These are phyloP conservation scores for Centroberyx gerrardi DNA, from an alignment of 2,797 vertebrate species.

Conservation along the genomic window DNA sequence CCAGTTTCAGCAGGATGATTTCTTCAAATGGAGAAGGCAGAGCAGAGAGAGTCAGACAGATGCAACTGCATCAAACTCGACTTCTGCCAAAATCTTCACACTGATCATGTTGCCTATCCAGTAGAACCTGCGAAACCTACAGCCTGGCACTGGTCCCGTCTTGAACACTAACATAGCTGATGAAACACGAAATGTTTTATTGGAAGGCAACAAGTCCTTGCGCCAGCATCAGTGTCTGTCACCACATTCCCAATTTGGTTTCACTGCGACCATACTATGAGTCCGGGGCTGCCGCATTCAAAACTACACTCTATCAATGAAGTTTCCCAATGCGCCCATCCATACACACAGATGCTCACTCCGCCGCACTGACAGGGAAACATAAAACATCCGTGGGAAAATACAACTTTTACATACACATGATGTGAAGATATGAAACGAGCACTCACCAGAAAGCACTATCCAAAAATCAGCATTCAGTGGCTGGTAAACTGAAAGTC, in stretches of 20 bases:
- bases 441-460: slow-evolving; percentile 70
- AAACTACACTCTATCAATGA: slow-evolving; percentile 33
- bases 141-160: not conserved
- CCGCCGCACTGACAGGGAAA: not conserved
- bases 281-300: slow-evolving; percentile 59
- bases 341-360: not conserved
- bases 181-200: not conserved
- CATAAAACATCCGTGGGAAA: not conserved
- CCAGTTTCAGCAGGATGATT: not conserved
- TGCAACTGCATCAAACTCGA: too few species aligned
- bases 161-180: not conserved
- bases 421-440: slow-evolving; percentile 12
- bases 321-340: slow-evolving; percentile 49
- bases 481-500: slow-evolving; percentile 50
- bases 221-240: slow-evolving; percentile 12
- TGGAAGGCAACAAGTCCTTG: slow-evolving; percentile 74
- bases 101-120: not conserved
- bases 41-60: not conserved
- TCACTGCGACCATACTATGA: slow-evolving; percentile 30
- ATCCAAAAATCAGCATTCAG: slow-evolving; percentile 63
- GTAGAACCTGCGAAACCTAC: not conserved
- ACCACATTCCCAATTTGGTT: slow-evolving; percentile 20
- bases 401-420: slow-evolving; percentile 61
- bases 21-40: not conserved
- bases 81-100: too few species aligned